These are phyloP conservation scores for Lapara coniferarum DNA, from an alignment of 2,888 invertebrate species.

Conservation along the genomic window DNA sequence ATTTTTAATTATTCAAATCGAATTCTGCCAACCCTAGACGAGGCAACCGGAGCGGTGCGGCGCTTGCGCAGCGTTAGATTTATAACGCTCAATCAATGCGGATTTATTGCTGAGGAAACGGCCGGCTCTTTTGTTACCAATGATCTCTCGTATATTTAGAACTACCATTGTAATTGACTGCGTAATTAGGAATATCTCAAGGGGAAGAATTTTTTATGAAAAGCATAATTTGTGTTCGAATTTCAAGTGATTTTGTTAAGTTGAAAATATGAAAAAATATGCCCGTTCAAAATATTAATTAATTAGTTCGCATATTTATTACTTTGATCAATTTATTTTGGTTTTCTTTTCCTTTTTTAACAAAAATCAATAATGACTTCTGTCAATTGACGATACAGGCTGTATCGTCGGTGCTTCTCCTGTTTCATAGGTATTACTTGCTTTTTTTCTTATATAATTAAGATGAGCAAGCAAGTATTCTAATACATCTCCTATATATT, in stretches of 20 bases:
- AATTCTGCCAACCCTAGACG: constrained; percentile 49
- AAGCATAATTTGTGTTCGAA: not conserved
- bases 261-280: too few relatives aligned
- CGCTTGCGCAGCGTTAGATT: constrained; percentile 70
- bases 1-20: too few relatives aligned
- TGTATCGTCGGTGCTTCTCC: too few relatives aligned
- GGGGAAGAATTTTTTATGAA: not conserved
- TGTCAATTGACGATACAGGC: too few relatives aligned
- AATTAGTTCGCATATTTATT: too few relatives aligned
- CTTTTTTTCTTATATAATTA: too few relatives aligned
- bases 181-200: constrained; percentile 3
- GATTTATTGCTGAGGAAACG: constrained; percentile 81
- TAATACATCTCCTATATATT: not conserved
- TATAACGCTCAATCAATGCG: constrained; percentile 83
- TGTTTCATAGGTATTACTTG: too few relatives aligned
- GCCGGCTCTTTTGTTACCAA: constrained; percentile 65
- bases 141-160: constrained; percentile 63
- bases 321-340: too few relatives aligned
- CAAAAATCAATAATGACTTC: too few relatives aligned
- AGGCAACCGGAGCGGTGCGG: constrained; percentile 57
- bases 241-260: not conserved
- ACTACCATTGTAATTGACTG: constrained; percentile 70
- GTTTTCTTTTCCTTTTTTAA: too few relatives aligned
- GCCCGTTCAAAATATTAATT: too few relatives aligned
- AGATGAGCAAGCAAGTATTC: too few relatives aligned